Evolutionary conservation across 2,888 invertebrate species (phyloP).

Genomic region (Polietes domitor): DNA sequence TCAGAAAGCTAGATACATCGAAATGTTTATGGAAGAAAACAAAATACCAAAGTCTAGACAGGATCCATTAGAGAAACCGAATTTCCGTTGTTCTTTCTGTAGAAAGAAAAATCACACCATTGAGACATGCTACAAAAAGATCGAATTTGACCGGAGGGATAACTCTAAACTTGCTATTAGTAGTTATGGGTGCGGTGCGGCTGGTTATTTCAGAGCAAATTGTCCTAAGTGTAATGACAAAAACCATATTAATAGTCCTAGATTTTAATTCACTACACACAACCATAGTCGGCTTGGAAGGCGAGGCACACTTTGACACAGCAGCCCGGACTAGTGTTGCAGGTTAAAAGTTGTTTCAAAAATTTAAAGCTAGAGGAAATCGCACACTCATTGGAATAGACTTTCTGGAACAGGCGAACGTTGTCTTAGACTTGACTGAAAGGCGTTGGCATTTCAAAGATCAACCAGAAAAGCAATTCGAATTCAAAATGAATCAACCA

Average conservation of each 20-base stretch:
- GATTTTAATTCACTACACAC: slow-evolving; percentile 41
- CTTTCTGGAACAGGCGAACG: slow-evolving; percentile 41
- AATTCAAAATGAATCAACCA: slow-evolving; percentile 29
- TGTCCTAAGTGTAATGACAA: slow-evolving; percentile 31
- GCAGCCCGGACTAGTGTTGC: slow-evolving; percentile 60
- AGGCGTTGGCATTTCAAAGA: slow-evolving; percentile 65
- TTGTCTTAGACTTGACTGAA: slow-evolving; percentile 48
- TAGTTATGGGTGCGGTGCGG: slow-evolving; percentile 41
- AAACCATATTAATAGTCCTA: neutral
- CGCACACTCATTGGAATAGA: slow-evolving; percentile 48
- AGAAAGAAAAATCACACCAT: neutral
- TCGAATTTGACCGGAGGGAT: neutral
- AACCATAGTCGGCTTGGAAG: slow-evolving; percentile 33
- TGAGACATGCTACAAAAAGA: slow-evolving; percentile 1
- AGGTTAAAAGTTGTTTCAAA: slow-evolving; percentile 50
- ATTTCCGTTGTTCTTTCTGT: neutral
- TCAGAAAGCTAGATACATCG: neutral
- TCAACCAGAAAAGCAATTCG: slow-evolving; percentile 37
- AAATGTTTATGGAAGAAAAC: neutral
- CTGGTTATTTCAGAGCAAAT: slow-evolving; percentile 38
- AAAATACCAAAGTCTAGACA: neutral
- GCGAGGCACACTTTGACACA: slow-evolving; percentile 58
- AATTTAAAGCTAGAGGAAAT: slow-evolving; percentile 49
- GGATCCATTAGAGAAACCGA: neutral
- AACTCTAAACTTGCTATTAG: neutral